These are phyloP conservation scores for Xylophagus ater DNA, from an alignment of 2,888 invertebrate species.

Conservation along the genomic window DNA sequence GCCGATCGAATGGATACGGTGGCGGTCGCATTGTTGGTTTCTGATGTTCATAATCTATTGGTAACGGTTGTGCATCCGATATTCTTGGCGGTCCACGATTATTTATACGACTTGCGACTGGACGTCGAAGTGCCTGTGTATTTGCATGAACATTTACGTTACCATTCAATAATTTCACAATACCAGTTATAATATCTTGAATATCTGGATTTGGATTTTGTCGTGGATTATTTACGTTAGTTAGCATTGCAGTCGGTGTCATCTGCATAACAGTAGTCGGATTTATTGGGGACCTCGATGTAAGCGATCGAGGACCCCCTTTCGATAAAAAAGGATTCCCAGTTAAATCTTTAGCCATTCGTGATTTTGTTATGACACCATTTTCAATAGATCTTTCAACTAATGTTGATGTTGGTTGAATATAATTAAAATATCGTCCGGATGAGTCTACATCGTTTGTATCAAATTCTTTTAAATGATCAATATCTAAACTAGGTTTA, in stretches of 20 bases:
- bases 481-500: constrained; percentile 26
- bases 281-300: constrained; percentile 38
- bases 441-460: constrained; percentile 22
- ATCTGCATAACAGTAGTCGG: constrained; percentile 45
- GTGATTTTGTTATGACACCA: constrained; percentile 29
- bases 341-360: constrained; percentile 30
- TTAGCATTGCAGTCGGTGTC: constrained; percentile 40
- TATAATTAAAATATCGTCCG: constrained; percentile 36
- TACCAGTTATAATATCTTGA: constrained; percentile 81
- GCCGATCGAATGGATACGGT: constrained; percentile 67
- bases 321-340: constrained; percentile 41
- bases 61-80: constrained; percentile 60
- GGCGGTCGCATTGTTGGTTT: constrained; percentile 40
- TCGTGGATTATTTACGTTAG: constrained; percentile 28
- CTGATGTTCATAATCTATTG: constrained; percentile 42
- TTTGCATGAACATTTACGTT: constrained; percentile 78
- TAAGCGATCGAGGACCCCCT: constrained; percentile 38
- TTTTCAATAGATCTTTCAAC: constrained; percentile 21
- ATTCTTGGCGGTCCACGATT: constrained; percentile 82
- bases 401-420: constrained; percentile 34
- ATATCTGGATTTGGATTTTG: constrained; percentile 64
- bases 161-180: constrained; percentile 77
- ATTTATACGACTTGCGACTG: constrained; percentile 69
- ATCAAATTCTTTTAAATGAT: constrained; percentile 25
- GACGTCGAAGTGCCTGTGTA: constrained; percentile 54